Evolutionary conservation across 2,113 vertebrate genomes (phyloP), one percentile per base, ranked within the genome.

Genomic region (Theropithecus gelada): DNA sequence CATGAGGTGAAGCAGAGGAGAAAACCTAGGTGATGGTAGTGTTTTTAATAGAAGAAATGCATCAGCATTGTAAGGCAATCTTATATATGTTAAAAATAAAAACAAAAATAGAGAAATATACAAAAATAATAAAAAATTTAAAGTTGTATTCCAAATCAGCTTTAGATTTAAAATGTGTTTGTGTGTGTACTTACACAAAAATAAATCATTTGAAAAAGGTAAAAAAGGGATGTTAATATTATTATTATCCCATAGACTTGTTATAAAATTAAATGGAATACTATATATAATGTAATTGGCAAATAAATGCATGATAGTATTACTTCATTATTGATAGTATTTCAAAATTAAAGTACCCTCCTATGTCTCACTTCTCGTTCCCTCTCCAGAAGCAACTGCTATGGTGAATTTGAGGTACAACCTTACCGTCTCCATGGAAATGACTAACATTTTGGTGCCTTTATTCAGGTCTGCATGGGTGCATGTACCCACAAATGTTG

Each of bases 401-500:
- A 0, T 17, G 35, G 40, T 76, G 83, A 75, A 40, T 68, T 50
- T 8, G 64, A 40, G 59, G 38, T 11, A 17, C 30, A 43, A 12
- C 6, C 57, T 35, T 14, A 9, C 0, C 22, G 10, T 16, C 16
- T 57, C 20, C 32, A 5, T 5, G 55, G 18, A 6, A 27, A 20
- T 35, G n/a, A 11, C 13, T n/a, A 38, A 48, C 3, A 4, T 55
- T 55, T 1, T 35, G 7, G 43, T 35, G 30, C 6, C 6, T 73
- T 40, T 68, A n/a, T 11, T 52, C 11, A 25, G 20, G 22, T 85
- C 20, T 72, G 10, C 10, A 8, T 38, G 32, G 61, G 66, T 1
- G 1, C 23, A 12, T 5, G n/a, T 0, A 13, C 6, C 64, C 30
- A 48, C 0, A 1, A 3, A 23, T 18, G 1, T 8, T n/a, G 2